Conservation (phyloP, 2,888 invertebrate genomes). For the Masnerella sp. region DNA sequence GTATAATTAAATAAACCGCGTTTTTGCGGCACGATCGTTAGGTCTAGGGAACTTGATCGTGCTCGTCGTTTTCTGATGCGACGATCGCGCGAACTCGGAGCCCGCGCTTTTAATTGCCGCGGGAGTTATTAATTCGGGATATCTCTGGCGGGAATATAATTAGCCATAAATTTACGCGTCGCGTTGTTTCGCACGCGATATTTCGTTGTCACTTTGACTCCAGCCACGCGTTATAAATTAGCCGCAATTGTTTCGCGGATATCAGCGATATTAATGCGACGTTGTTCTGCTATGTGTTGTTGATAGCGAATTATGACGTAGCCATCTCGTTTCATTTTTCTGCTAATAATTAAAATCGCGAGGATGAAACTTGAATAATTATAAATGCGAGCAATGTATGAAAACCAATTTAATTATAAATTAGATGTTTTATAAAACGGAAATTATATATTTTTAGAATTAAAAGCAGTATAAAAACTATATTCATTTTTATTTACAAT, state of each 20-base stretch:
- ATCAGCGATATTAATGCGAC: constrained; percentile 50
- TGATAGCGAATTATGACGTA: constrained; percentile 14
- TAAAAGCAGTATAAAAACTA: no score
- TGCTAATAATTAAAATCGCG: no score
- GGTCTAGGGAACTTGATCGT: constrained; percentile 20
- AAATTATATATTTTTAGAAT: no score
- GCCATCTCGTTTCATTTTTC: no score
- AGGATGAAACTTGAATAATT: no score
- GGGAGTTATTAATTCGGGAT: constrained; percentile 50
- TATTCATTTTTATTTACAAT: no score
- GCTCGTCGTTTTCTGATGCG: constrained; percentile 37
- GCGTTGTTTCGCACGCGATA: constrained; percentile 42
- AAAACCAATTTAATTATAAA: no score
- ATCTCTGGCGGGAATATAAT: constrained; percentile 47
- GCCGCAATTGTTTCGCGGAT: constrained; percentile 22
- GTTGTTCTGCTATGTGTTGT: constrained; percentile 34
- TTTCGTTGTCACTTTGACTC: constrained; percentile 53
- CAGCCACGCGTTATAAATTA: constrained; percentile 44
- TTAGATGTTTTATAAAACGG: no score
- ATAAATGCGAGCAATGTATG: no score
- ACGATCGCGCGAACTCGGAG: constrained; percentile 32
- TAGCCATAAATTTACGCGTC: constrained; percentile 54
- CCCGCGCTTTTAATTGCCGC: constrained; percentile 52
- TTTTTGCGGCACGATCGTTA: constrained; percentile 19
- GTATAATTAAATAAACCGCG: constrained; percentile 28